Evolutionary conservation across 2,113 vertebrate genomes (phyloP).

Genomic region (Triplophysa dalaica): DNA sequence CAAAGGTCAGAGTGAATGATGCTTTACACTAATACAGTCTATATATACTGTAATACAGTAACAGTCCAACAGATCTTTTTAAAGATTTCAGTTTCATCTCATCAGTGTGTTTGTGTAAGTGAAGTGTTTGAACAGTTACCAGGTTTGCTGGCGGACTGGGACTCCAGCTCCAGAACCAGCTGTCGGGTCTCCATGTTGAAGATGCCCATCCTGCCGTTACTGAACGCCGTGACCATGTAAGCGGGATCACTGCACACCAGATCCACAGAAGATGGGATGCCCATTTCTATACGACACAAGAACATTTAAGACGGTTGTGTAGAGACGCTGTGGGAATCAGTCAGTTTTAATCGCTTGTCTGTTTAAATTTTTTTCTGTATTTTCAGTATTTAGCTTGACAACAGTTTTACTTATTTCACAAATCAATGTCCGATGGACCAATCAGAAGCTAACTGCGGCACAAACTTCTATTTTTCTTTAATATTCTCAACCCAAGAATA

Average conservation of each 20-base stretch:
- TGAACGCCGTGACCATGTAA: slow-evolving; percentile 94
- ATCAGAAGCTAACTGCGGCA: too few species aligned
- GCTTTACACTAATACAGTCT: not conserved
- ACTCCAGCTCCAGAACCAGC: slow-evolving; percentile 89
- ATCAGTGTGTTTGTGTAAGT: not conserved
- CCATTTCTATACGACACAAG: slow-evolving; percentile 79
- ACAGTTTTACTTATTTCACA: too few species aligned
- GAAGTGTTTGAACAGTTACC: slow-evolving; percentile 68
- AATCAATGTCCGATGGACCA: too few species aligned
- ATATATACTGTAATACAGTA: not conserved
- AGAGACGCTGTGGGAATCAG: too few species aligned
- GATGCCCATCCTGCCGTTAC: slow-evolving; percentile 87
- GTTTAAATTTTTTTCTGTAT: not conserved
- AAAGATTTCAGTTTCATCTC: too few species aligned
- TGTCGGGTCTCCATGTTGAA: slow-evolving; percentile 97
- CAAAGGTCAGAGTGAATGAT: not conserved
- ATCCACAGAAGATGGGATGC: slow-evolving; percentile 93
- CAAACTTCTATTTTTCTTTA: too few species aligned
- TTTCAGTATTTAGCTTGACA: too few species aligned
- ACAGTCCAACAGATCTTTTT: too few species aligned
- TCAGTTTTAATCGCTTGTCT: not conserved
- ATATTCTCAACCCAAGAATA: too few species aligned
- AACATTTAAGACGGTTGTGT: slow-evolving; percentile 11
- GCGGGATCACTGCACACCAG: slow-evolving; percentile 95
- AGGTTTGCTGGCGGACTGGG: slow-evolving; percentile 80